These are phyloP conservation scores for Trichogramma dendrolimi DNA, from an alignment of 2,888 invertebrate genomes.

Conservation along the genomic window DNA sequence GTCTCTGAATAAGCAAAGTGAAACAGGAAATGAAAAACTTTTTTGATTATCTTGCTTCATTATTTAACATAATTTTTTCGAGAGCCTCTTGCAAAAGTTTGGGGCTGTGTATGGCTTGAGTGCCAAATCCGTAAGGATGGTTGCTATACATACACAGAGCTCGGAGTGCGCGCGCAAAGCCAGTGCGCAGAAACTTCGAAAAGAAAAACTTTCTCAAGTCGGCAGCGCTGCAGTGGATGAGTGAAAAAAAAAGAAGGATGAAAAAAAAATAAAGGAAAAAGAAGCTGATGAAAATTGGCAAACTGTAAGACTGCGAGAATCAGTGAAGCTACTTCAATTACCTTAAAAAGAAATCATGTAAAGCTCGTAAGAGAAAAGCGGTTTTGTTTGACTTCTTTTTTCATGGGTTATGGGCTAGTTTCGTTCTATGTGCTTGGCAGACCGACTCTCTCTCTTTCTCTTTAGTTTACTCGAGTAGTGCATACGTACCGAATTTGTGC, in stretches of 20 bases:
- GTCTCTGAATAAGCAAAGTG: no score
- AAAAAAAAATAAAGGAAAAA: slow-evolving; percentile 10
- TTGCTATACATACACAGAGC: background rate
- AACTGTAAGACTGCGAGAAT: slow-evolving; percentile 18
- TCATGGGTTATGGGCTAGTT: background rate
- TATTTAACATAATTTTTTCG: slow-evolving; percentile 16
- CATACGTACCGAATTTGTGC: background rate
- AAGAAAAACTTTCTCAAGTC: slow-evolving; percentile 14
- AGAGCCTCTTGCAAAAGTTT: slow-evolving; percentile 7
- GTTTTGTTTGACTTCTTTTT: slow-evolving; percentile 21
- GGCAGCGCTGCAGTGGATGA: background rate
- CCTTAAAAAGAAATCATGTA: slow-evolving; percentile 13
- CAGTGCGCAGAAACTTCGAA: background rate
- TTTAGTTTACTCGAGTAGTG: background rate
- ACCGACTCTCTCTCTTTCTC: background rate
- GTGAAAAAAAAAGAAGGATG: background rate
- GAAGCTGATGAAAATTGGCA: slow-evolving; percentile 15
- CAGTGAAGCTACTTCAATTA: slow-evolving; percentile 23
- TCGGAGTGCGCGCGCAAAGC: background rate
- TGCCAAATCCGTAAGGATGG: background rate
- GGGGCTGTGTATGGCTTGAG: background rate
- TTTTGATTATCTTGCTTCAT: slow-evolving; percentile 12
- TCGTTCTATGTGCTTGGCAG: background rate
- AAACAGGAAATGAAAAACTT: slow-evolving; percentile 6
- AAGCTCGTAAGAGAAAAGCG: background rate